These are phyloP conservation scores for Crypturellus tataupa DNA, from an alignment of 2,797 vertebrate genomes.

Conservation along the genomic window DNA sequence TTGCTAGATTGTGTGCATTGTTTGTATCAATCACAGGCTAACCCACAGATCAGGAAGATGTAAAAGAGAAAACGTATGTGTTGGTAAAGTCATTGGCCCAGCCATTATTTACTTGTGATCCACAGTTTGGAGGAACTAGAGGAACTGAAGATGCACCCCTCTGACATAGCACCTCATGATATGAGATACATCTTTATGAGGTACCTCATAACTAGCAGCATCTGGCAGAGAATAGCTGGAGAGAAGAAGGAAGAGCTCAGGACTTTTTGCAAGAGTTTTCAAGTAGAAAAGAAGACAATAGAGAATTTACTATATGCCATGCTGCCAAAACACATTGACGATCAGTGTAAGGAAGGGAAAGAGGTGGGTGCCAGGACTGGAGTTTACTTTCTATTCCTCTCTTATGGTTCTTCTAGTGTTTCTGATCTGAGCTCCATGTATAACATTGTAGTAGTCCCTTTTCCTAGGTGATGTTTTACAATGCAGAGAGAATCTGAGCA, in stretches of 20 bases:
- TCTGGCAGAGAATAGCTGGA: slow-evolving; percentile 87
- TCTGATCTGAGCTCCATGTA: neutral
- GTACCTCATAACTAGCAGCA: slow-evolving; percentile 77
- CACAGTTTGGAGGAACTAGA: slow-evolving; percentile 83
- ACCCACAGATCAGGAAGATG: neutral
- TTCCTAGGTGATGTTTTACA: neutral
- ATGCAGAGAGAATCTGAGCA: neutral
- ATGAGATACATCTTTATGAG: neutral
- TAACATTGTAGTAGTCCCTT: neutral
- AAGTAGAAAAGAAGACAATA: slow-evolving; percentile 85
- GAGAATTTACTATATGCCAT: slow-evolving; percentile 85
- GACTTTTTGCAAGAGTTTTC: slow-evolving; percentile 82
- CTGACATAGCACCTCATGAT: slow-evolving; percentile 82
- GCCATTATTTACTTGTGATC: slow-evolving; percentile 82
- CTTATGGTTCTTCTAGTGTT: neutral
- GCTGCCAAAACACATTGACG: slow-evolving; percentile 84
- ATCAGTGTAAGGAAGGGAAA: slow-evolving; percentile 85
- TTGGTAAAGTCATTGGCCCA: neutral
- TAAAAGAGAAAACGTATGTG: neutral
- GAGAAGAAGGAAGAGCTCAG: slow-evolving; percentile 86
- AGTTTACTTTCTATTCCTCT: neutral
- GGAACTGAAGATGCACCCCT: slow-evolving; percentile 80
- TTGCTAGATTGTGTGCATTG: neutral
- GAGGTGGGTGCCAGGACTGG: slow-evolving; percentile 81
- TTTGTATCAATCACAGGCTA: neutral